A percentile compares a stretch with the other conserved stretches of the same genome.
These are phyloP conservation scores for Chitala chitala DNA, from an alignment of 2,113 vertebrate genomes.

Conservation along the genomic window DNA sequence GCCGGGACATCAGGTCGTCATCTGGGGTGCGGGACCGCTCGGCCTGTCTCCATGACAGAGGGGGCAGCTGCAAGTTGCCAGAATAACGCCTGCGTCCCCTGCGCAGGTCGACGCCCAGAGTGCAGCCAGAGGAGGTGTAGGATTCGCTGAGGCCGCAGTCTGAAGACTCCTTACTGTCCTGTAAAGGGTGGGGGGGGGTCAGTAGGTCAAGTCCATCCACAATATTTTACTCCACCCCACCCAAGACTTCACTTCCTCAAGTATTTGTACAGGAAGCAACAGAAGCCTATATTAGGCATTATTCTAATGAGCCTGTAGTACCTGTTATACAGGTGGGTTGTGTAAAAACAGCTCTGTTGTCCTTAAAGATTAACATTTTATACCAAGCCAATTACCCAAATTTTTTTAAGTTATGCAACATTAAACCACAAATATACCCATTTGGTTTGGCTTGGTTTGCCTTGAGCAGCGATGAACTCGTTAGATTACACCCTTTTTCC, in stretches of 20 bases:
- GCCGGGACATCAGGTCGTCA: constrained; percentile 67
- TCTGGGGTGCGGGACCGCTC: constrained; percentile 75
- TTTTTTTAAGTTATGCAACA: not conserved
- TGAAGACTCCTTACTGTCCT: constrained; percentile 72
- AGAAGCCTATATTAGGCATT: not conserved
- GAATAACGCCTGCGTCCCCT: constrained; percentile 80
- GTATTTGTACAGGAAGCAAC: not conserved
- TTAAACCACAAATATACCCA: not conserved
- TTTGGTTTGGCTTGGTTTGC: not conserved
- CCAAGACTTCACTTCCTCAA: not conserved
- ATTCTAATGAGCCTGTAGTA: not conserved
- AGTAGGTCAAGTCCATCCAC: not conserved
- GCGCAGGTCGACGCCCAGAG: constrained; percentile 79
- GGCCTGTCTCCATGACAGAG: constrained; percentile 77
- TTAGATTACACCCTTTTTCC: not conserved
- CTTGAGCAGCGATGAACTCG: not conserved
- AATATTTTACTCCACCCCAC: not conserved
- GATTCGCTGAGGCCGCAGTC: constrained; percentile 68
- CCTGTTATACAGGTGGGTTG: too few species aligned
- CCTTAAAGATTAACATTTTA: not conserved
- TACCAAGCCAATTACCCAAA: not conserved
- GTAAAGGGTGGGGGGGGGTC: constrained; percentile 22
- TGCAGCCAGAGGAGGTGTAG: constrained; percentile 65
- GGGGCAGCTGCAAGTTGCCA: constrained; percentile 82
- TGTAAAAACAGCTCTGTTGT: not conserved